These are phyloP conservation scores for Saiga tatarica DNA, from an alignment of 2,113 vertebrate species.

Conservation along the genomic window DNA sequence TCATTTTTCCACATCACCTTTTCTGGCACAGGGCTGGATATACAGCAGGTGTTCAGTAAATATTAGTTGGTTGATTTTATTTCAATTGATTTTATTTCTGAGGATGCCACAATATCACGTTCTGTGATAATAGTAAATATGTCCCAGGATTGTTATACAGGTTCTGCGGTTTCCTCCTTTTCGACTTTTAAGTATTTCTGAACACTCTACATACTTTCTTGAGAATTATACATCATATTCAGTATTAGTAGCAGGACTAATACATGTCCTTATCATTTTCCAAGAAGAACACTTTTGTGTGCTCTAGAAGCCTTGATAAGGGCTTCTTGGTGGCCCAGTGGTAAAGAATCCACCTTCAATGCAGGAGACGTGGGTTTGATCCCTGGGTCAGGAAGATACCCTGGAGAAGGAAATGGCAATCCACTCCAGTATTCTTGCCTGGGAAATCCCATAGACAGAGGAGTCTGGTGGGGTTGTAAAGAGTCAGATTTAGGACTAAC, in stretches of 20 bases:
- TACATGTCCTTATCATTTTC: neutral
- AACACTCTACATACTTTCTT: neutral
- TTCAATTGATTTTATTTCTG: neutral
- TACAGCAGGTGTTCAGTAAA: neutral
- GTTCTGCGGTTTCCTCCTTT: neutral
- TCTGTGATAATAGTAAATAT: neutral
- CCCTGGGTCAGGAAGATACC: neutral
- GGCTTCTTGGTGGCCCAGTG: neutral
- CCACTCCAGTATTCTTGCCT: neutral
- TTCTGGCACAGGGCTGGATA: neutral
- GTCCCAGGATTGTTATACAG: neutral
- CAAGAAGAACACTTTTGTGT: neutral
- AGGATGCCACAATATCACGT: neutral
- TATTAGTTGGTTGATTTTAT: neutral
- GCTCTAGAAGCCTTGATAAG: neutral
- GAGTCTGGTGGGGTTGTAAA: neutral
- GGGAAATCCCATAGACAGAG: neutral
- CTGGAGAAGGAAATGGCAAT: neutral
- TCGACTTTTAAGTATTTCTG: constrained; percentile 8
- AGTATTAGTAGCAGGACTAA: neutral
- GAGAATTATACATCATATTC: neutral
- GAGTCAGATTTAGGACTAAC: neutral
- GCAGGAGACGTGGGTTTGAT: accelerated
- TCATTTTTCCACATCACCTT: neutral
- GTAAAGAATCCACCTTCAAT: neutral